phyloP scores from a whole-genome alignment of 2,888 invertebrate genomes.

The Imbricaverruca yamaguchii region DNA sequence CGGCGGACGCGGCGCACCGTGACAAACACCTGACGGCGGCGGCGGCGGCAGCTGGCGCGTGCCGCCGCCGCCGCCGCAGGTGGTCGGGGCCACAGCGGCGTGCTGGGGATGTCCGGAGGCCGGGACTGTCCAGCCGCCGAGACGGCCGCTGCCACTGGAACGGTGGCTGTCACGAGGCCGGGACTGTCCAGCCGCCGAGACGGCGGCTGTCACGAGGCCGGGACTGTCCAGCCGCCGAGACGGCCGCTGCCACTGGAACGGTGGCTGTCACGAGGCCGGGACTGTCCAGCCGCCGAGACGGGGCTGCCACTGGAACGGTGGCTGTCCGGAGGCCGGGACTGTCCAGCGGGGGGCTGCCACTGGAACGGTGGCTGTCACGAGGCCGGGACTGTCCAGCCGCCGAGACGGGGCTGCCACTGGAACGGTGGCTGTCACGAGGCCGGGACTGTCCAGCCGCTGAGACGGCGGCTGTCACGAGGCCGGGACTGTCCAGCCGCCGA shows the following conservation, averaged over 20 bases:
- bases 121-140: not conserved
- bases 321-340: not conserved
- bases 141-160: not conserved
- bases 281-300: not conserved
- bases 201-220: no score
- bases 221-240: not conserved
- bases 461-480: no score
- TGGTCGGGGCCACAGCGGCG: no score
- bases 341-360: no score
- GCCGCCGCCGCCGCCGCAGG: no score
- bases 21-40: constrained; percentile 9
- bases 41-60: not conserved
- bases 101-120: no score
- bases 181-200: not conserved
- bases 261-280: not conserved
- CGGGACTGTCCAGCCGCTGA: no score
- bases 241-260: not conserved
- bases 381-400: no score
- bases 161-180: not conserved
- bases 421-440: no score
- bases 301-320: not conserved
- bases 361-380: no score
- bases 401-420: no score
- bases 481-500: not conserved
- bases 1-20: not conserved